Percentiles rank a stretch among this genome's conserved stretches.
phyloP scores from a whole-genome alignment of 2,113 vertebrate species.

The Perca flavescens region DNA sequence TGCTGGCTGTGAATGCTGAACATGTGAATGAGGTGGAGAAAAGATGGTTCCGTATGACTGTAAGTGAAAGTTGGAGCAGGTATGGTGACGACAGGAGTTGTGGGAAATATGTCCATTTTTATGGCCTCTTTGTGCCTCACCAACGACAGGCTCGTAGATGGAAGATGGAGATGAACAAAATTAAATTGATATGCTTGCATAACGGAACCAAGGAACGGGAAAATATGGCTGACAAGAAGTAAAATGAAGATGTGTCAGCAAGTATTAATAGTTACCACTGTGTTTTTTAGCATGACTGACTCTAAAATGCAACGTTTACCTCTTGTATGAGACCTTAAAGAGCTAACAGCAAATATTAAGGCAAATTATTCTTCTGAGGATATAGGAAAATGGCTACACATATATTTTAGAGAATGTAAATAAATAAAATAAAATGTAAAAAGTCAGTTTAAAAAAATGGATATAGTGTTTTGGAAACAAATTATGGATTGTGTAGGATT shows the following conservation, averaged over 20 bases:
- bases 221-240: constrained; percentile 41
- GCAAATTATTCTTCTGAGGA: constrained; percentile 7
- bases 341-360: neutral
- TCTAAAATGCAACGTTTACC: neutral
- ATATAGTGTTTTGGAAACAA: constrained; percentile 5
- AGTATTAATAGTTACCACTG: constrained; percentile 22
- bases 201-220: constrained; percentile 7
- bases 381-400: neutral
- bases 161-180: constrained; percentile 31
- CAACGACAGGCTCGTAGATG: constrained; percentile 5
- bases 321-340: neutral
- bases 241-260: constrained; percentile 36
- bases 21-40: constrained; percentile 35
- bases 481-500: neutral
- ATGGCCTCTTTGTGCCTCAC: constrained; percentile 2
- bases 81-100: constrained; percentile 16
- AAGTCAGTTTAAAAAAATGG: neutral
- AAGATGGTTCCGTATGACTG: constrained; percentile 27
- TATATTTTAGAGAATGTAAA: constrained; percentile 5
- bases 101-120: constrained; percentile 23
- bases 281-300: neutral
- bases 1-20: constrained; percentile 62
- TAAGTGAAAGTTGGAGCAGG: constrained; percentile 41
- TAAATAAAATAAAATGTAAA: too few relatives aligned
- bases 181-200: constrained; percentile 33